These are phyloP conservation scores for Peromyscus aztecus DNA, from an alignment of 2,797 vertebrate genomes.

Conservation along the genomic window DNA sequence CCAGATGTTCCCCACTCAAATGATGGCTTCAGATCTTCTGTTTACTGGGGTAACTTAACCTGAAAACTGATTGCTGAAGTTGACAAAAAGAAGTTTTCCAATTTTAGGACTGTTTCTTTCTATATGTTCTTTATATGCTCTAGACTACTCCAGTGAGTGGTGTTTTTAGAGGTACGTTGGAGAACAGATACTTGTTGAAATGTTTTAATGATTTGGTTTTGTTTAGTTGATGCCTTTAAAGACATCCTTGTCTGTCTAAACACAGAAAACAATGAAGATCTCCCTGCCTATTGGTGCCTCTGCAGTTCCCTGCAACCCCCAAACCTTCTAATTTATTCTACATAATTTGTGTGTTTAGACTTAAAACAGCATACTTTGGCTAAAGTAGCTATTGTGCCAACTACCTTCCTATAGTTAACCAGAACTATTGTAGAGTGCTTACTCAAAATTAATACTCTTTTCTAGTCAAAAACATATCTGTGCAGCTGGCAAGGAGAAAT, in stretches of 20 bases:
- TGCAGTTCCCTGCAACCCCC: neutral
- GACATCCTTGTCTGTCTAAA: neutral
- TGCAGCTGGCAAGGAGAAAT: slow-evolving; percentile 94
- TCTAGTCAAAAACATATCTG: slow-evolving; percentile 94
- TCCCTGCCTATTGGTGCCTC: fast-evolving
- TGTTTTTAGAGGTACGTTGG: neutral
- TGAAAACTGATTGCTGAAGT: neutral
- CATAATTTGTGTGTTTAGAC: neutral
- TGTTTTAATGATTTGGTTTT: neutral
- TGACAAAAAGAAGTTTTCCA: neutral
- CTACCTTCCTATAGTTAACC: fast-evolving
- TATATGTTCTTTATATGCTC: neutral
- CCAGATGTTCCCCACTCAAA: neutral
- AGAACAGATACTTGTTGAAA: neutral
- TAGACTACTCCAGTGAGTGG: neutral
- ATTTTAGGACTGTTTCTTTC: neutral
- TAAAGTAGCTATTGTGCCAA: neutral
- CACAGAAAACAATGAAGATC: no score
- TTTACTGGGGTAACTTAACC: neutral
- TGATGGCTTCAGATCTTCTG: neutral
- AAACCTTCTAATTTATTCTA: neutral
- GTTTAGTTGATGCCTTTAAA: neutral
- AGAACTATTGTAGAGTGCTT: neutral
- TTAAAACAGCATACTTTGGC: neutral
- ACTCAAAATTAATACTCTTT: slow-evolving; percentile 69